phyloP scores from a whole-genome alignment of 2,113 vertebrate genomes.

The Sinosuthora webbiana region DNA sequence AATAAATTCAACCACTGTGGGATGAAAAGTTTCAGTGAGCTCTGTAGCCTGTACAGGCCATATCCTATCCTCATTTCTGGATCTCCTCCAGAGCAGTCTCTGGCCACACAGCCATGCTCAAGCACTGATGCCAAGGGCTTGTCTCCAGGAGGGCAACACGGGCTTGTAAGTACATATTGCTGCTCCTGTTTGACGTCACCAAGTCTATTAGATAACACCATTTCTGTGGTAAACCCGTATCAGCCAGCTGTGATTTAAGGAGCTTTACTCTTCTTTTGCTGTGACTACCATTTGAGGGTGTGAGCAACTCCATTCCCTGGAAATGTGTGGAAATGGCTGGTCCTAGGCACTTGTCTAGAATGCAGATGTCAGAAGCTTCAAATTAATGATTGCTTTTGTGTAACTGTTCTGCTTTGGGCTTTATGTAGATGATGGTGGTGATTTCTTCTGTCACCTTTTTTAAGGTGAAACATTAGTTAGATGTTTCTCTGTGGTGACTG shows the following conservation, averaged over 20 bases:
- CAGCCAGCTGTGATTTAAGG: conserved; percentile 26
- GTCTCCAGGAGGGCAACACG: background rate
- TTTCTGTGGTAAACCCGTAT: background rate
- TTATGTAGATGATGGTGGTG: background rate
- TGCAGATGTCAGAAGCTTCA: background rate
- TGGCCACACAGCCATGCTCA: background rate
- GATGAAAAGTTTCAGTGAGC: background rate
- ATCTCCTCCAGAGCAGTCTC: background rate
- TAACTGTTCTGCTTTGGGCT: background rate
- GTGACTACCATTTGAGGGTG: background rate
- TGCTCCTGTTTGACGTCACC: background rate
- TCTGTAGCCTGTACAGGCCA: background rate
- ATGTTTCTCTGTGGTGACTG: background rate
- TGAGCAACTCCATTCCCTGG: background rate
- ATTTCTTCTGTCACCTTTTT: background rate
- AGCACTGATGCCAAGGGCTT: background rate
- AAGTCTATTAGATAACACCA: conserved; percentile 38
- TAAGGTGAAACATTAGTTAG: background rate
- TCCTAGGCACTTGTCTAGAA: background rate
- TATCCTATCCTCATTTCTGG: background rate
- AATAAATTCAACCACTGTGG: background rate
- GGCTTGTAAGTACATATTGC: background rate
- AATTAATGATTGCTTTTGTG: background rate
- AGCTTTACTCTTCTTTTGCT: conserved; percentile 31
- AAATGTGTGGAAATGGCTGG: background rate